Evolutionary conservation across 2,113 vertebrate species (phyloP), one percentile per base, ranked within the genome.

Genomic region (Conger conger): DNA sequence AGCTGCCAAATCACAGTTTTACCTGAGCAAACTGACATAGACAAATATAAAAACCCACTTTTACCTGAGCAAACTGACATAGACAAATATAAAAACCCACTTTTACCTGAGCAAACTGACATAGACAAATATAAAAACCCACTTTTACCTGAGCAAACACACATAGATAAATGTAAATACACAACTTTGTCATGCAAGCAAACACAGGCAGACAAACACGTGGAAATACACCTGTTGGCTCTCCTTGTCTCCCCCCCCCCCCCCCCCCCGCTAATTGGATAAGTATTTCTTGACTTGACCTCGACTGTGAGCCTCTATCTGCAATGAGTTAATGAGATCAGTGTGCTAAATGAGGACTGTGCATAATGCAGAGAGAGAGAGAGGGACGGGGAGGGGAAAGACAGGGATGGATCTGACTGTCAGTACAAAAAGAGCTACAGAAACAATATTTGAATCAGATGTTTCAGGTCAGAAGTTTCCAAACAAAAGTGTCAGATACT

Each of bases 301-400:
- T 93, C 60, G 86, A 89, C 87, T 79, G 38, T 84, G 38, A 37
- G 83, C 78, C 63, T 80, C 79, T 76, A 90, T 80, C 76, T 87
- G 81, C 90, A 77, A 88, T 89, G 86, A 89, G 82, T 23, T 93
- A 92, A 95, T 91, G 89, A 90, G 93, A 94, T 95, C 91, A 94
- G 88, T 88, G 89, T 80, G 85, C 89, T 94, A 94, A 93, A 94
- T 92, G 89, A 91, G 91, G 82, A 82, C 68, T 54, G 81, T 85
- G 84, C 76, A 45, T 18, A 80, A 45, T n/a, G 0, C 0, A 8
- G 20, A 0, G 40, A 23, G 79, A 0, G 23, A 36, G 60, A 18
- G 36, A 9, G 18, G 27, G 36, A 9, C 11, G 27, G 37, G 20
- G 35, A 7, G 17, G 18, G 17, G 18, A 80, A 33, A 37, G 42